A percentile compares a stretch with the other conserved stretches of the same genome.
These are phyloP conservation scores for Steinernema feltiae DNA, from an alignment of 1,140 invertebrate genomes.

Conservation along the genomic window DNA sequence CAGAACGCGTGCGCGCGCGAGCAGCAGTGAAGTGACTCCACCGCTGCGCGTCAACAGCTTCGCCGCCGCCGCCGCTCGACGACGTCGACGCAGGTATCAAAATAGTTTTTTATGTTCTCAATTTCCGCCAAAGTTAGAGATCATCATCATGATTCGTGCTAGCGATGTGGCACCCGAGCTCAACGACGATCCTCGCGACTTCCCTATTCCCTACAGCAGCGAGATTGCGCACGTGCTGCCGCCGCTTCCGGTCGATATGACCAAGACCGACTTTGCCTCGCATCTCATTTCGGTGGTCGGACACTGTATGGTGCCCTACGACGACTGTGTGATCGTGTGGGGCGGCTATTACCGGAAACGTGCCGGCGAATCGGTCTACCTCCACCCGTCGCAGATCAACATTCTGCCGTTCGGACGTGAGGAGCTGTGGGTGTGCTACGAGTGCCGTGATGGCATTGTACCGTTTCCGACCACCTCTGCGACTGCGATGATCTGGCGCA, in stretches of 20 bases:
- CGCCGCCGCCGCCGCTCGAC: too few species aligned
- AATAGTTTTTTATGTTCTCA: too few species aligned
- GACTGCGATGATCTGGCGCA: not conserved
- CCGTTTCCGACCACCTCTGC: not conserved
- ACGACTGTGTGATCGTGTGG: not conserved
- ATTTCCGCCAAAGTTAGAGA: too few species aligned
- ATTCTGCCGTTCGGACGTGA: not conserved
- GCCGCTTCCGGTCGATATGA: not conserved
- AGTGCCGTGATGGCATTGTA: slow-evolving; percentile 2
- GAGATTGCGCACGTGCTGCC: too few species aligned
- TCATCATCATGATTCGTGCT: too few species aligned
- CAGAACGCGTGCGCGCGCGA: not conserved
- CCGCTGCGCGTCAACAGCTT: not conserved
- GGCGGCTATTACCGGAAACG: not conserved
- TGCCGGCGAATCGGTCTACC: not conserved
- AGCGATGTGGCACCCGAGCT: too few species aligned
- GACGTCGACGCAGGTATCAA: not conserved
- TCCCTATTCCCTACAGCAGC: too few species aligned
- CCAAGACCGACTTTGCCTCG: not conserved
- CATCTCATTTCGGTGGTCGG: not conserved
- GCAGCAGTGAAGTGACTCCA: too few species aligned
- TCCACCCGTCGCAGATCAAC: not conserved
- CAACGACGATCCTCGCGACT: too few species aligned
- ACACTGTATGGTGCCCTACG: not conserved
- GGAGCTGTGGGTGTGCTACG: slow-evolving; percentile 6